Conservation (phyloP, 2,888 invertebrate genomes). For the Subacronicta megacephala region DNA sequence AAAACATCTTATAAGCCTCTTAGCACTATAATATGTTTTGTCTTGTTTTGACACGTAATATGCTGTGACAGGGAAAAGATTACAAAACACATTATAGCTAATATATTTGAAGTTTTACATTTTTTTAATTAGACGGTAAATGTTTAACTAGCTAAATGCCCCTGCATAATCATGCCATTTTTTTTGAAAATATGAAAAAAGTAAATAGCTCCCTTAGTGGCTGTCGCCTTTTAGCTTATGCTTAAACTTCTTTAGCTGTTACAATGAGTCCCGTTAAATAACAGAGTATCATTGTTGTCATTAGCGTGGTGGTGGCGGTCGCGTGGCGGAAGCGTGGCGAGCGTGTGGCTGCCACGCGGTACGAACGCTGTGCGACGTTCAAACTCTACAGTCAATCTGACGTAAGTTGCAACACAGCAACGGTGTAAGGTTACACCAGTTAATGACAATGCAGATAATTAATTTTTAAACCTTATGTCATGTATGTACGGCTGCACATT, state of each 20-base stretch:
- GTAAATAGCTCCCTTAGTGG: neutral
- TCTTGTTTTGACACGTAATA: too few species aligned
- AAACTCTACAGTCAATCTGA: slow-evolving; percentile 54
- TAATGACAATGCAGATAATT: slow-evolving; percentile 31
- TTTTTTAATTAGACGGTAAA: too few species aligned
- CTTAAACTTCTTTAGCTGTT: slow-evolving; percentile 22
- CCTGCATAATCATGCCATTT: too few species aligned
- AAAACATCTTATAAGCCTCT: too few species aligned
- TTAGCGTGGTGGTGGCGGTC: slow-evolving; percentile 48
- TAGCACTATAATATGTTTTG: too few species aligned
- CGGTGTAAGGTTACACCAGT: slow-evolving; percentile 55
- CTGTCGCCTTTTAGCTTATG: slow-evolving; percentile 28
- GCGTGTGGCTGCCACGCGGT: slow-evolving; percentile 51
- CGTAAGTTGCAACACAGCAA: slow-evolving; percentile 36
- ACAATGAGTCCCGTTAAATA: slow-evolving; percentile 48
- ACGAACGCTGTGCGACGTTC: slow-evolving; percentile 1
- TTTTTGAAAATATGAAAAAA: neutral
- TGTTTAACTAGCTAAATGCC: too few species aligned
- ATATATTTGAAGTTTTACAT: too few species aligned
- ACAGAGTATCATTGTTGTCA: slow-evolving; percentile 61
- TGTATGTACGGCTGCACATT: too few species aligned
- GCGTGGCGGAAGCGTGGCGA: slow-evolving; percentile 59
- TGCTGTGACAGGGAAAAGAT: too few species aligned
- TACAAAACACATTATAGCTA: too few species aligned
- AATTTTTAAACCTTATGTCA: slow-evolving; percentile 17